These are phyloP conservation scores for Melipona quadrifasciata DNA, from an alignment of 1,140 invertebrate genomes.

Conservation along the genomic window DNA sequence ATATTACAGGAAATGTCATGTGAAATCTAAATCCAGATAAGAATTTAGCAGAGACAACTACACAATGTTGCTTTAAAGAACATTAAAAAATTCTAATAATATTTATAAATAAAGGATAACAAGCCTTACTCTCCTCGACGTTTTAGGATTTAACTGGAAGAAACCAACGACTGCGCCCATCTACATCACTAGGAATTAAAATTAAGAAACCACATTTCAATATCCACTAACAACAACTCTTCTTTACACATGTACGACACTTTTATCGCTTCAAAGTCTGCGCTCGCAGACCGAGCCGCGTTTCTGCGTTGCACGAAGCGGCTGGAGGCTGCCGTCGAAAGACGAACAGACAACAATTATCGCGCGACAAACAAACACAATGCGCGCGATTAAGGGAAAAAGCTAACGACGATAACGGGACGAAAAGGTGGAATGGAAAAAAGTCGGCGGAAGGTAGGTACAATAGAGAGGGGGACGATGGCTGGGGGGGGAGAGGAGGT, in stretches of 20 bases:
- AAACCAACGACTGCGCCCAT: background rate
- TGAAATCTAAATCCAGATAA: no score
- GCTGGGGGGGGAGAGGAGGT: background rate
- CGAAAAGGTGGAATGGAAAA: slow-evolving; percentile 19
- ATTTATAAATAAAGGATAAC: no score
- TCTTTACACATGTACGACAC: no score
- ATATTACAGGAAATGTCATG: no score
- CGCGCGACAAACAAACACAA: background rate
- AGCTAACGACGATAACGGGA: slow-evolving; percentile 34
- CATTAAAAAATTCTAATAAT: no score
- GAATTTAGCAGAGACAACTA: no score
- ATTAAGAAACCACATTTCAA: background rate
- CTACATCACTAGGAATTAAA: background rate
- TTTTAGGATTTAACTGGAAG: background rate
- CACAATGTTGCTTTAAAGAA: no score
- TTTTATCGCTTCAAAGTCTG: no score
- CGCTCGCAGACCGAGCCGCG: no score
- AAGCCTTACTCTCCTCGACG: no score
- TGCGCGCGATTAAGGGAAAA: slow-evolving; percentile 23
- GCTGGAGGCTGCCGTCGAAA: background rate
- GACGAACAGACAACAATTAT: background rate
- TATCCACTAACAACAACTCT: no score
- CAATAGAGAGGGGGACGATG: slow-evolving; percentile 41
- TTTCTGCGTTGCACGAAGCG: background rate
- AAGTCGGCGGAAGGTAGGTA: background rate